These are phyloP conservation scores for Netelia inedita DNA, from an alignment of 2,888 invertebrate genomes.

Conservation along the genomic window DNA sequence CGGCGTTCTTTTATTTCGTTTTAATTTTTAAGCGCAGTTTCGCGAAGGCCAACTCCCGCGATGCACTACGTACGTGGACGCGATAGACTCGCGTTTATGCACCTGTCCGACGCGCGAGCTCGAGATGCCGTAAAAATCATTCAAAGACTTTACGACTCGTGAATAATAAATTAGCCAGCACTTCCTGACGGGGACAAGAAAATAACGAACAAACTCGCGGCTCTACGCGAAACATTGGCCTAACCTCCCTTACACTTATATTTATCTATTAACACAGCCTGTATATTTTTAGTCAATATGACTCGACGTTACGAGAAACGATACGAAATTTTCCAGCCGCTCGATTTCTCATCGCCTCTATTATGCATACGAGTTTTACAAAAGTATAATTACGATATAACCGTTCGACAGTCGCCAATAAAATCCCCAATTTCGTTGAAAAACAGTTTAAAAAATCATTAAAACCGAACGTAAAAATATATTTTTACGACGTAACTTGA, in stretches of 20 bases:
- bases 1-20: too few species aligned
- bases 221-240: conserved; percentile 33
- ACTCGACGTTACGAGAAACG: conserved; percentile 18
- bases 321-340: conserved; percentile 36
- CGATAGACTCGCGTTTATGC: conserved; percentile 63
- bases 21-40: not conserved
- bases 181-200: conserved; percentile 67
- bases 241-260: not conserved
- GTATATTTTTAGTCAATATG: conserved; percentile 1
- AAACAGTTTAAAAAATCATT: too few species aligned
- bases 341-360: conserved; percentile 10
- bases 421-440: not conserved
- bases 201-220: conserved; percentile 60
- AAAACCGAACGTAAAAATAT: too few species aligned
- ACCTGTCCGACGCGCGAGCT: conserved; percentile 61
- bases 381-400: conserved; percentile 35
- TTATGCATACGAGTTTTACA: conserved; percentile 22
- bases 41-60: conserved; percentile 42
- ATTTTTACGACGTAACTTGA: too few species aligned
- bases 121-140: conserved; percentile 70
- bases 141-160: conserved; percentile 70
- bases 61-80: conserved; percentile 23
- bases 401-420: conserved; percentile 37
- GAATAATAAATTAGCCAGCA: conserved; percentile 69
- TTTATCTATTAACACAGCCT: not conserved